Percentiles rank a stretch among this genome's conserved stretches.
These are phyloP conservation scores for Melanargia galathea DNA, from an alignment of 2,888 invertebrate species.

Conservation along the genomic window DNA sequence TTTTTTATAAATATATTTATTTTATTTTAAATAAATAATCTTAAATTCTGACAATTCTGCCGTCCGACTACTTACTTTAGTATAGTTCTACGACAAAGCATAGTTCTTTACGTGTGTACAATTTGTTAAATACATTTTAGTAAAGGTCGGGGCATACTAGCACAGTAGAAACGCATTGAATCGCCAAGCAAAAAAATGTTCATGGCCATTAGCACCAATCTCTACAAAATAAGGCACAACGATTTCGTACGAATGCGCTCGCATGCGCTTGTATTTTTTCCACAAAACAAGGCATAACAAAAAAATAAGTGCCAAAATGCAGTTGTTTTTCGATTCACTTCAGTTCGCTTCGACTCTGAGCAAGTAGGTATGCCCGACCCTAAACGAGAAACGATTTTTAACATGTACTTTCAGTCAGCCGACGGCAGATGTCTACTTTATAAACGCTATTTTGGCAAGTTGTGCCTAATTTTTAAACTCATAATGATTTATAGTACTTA, in stretches of 20 bases:
- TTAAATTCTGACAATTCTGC: background rate
- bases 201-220: no score
- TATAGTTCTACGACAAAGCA: background rate
- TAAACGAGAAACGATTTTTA: background rate
- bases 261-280: no score
- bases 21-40: background rate
- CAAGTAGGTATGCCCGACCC: no score
- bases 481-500: background rate
- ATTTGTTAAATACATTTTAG: background rate
- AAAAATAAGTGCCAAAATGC: no score
- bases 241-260: no score
- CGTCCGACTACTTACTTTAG: background rate
- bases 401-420: background rate
- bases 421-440: background rate
- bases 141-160: no score
- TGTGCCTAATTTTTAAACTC: background rate
- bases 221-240: no score
- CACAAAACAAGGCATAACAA: no score
- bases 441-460: background rate
- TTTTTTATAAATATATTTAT: background rate
- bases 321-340: no score
- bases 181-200: no score
- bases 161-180: no score
- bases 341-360: no score
- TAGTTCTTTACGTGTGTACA: background rate